Evolutionary conservation across 2,888 invertebrate species (phyloP), one percentile per base, ranked within the genome.

Genomic region (Agrotis segetum): DNA sequence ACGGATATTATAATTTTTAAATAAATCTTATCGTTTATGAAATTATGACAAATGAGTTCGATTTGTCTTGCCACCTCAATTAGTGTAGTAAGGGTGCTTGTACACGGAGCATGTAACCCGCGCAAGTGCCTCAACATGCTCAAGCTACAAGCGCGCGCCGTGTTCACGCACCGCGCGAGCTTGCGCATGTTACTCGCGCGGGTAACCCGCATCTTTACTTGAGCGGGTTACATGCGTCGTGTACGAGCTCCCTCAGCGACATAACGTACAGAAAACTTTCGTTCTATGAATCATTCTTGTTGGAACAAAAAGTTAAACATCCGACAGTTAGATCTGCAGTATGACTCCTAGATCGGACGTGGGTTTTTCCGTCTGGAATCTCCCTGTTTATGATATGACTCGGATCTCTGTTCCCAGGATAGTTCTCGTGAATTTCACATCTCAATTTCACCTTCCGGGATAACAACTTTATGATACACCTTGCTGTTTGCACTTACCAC

Each of bases 401-500:
- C 17, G 16, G 24, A 40, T 64, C 34, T 11, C 14, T 14, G 4
- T 16, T 19, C 40, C 13, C 29, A 46, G 50, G 24, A 47, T 40
- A 19, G 5, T 34, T 44, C 24, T 19, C 56, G 60, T 9, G 19
- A 70, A 77, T 49, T 50, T 67, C 16, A 4, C 67, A 67, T 67
- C 21, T 80, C 81, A 56, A 63, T 77, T 19, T 50, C 21, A 40
- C 46, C 24, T 67, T 63, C 67, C 59, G 46, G 58, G 44, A 80
- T 52, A 40, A n/a, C 44, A 59, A 44, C 13, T 80, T 50, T 66
- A 67, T 63, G 58, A 50, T 63, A 66, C 46, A 74, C 53, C 29
- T 67, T 53, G 52, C 81, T 55, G 50, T 14, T 55, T 66, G 67
- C 77, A 68, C 77, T 76, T 58, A 74, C 81, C n/a, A 17, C 34